Conservation (phyloP, 1,140 invertebrate species). For the Aporrectodea caliginosa region DNA sequence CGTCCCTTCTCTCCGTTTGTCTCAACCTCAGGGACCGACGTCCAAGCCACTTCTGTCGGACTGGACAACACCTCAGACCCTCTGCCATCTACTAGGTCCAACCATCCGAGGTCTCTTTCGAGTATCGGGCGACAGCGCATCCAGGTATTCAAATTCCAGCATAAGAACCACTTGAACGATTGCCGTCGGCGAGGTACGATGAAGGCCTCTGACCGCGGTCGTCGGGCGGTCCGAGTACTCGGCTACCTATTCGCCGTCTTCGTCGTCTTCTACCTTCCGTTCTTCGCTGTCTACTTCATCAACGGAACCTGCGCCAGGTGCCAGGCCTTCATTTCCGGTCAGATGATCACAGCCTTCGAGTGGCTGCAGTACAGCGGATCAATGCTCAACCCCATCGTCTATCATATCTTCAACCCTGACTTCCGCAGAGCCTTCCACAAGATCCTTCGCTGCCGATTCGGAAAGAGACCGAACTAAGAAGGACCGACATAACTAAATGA, state of each 20-base stretch:
- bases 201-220: conserved; percentile 1
- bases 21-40: too few species aligned
- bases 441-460: conserved; percentile 34
- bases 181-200: too few species aligned
- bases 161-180: too few species aligned
- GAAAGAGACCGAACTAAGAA: too few species aligned
- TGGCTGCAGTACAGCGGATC: conserved; percentile 40
- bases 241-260: conserved; percentile 40
- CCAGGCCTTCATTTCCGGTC: conserved; percentile 25
- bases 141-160: too few species aligned
- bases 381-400: conserved; percentile 40
- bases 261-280: conserved; percentile 39
- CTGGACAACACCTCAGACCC: too few species aligned
- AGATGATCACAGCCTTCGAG: conserved; percentile 33
- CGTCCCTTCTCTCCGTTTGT: too few species aligned
- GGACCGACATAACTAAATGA: too few species aligned
- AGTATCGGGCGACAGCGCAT: too few species aligned
- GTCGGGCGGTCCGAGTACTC: conserved; percentile 32
- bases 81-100: too few species aligned
- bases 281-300: conserved; percentile 38
- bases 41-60: too few species aligned
- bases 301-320: conserved; percentile 32
- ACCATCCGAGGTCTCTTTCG: too few species aligned
- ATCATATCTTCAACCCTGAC: conserved; percentile 38
- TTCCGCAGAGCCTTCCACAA: conserved; percentile 38